A percentile compares a stretch with the other conserved stretches of the same genome.
Evolutionary conservation across 2,888 invertebrate species (phyloP).

Genomic region (Pseudococcus longispinus): DNA sequence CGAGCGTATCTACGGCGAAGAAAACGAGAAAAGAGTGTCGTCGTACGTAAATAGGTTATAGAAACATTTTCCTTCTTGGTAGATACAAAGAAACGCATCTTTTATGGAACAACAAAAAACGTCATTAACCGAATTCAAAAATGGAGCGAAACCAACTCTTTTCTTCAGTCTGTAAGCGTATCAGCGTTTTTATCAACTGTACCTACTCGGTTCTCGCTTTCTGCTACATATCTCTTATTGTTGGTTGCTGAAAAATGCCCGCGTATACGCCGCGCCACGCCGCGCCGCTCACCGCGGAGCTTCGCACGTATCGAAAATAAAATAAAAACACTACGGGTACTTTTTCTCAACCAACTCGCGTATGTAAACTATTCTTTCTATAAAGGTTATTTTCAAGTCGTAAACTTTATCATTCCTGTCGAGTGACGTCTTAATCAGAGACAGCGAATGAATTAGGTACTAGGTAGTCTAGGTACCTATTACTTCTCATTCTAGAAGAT

Average conservation of each 20-base stretch:
- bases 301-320: neutral
- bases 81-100: conserved; percentile 27
- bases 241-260: neutral
- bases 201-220: neutral
- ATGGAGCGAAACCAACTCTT: conserved; percentile 46
- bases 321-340: neutral
- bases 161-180: conserved; percentile 36
- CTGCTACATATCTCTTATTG: neutral
- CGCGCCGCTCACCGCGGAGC: neutral
- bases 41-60: neutral
- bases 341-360: too few species aligned
- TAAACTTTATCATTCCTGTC: too few species aligned
- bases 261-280: too few species aligned
- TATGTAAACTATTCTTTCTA: too few species aligned
- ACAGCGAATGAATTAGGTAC: too few species aligned
- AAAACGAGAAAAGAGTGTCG: neutral
- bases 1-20: neutral
- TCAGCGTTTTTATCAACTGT: conserved; percentile 44
- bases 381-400: too few species aligned
- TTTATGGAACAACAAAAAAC: conserved; percentile 52
- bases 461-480: too few species aligned
- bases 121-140: conserved; percentile 51
- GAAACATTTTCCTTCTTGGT: conserved; percentile 30
- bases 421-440: too few species aligned
- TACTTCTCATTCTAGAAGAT: too few species aligned